phyloP scores from a whole-genome alignment of 2,797 vertebrate genomes.

The Holocentrus rufus region DNA sequence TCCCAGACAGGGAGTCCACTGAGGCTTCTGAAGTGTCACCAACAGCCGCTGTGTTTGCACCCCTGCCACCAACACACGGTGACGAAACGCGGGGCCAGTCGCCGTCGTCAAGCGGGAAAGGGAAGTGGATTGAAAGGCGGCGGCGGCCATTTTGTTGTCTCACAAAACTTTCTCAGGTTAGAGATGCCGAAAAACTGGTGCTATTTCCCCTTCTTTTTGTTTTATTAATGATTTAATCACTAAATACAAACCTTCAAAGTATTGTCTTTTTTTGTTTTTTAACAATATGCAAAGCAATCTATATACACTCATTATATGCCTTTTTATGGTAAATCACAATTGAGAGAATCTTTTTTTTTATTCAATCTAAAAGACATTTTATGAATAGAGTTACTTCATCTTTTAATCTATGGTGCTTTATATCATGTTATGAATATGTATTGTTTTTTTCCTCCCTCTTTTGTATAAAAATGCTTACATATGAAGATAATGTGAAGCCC shows the following conservation, averaged over 20 bases:
- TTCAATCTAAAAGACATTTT: slow-evolving; percentile 73
- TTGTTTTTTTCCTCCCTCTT: slow-evolving; percentile 61
- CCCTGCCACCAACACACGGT: slow-evolving; percentile 46
- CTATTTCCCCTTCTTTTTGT: slow-evolving; percentile 81
- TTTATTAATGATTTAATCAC: slow-evolving; percentile 67
- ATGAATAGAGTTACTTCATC: slow-evolving; percentile 71
- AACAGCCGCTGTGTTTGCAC: slow-evolving; percentile 49
- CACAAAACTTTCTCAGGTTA: slow-evolving; percentile 93
- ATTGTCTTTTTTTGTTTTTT: slow-evolving; percentile 66
- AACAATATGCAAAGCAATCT: slow-evolving; percentile 70
- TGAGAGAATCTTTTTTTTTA: slow-evolving; percentile 72
- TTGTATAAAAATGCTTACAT: slow-evolving; percentile 78
- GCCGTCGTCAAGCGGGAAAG: slow-evolving; percentile 76
- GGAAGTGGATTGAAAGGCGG: slow-evolving; percentile 80
- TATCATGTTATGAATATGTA: slow-evolving; percentile 69
- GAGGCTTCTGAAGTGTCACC: slow-evolving; percentile 56
- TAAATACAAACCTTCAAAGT: slow-evolving; percentile 73
- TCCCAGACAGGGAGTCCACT: slow-evolving; percentile 32
- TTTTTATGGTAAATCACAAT: slow-evolving; percentile 72
- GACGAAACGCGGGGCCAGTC: slow-evolving; percentile 61
- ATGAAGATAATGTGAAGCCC: slow-evolving; percentile 87
- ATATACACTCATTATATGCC: slow-evolving; percentile 76
- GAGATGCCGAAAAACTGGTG: slow-evolving; percentile 90
- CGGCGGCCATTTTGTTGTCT: slow-evolving; percentile 77
- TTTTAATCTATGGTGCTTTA: slow-evolving; percentile 80